phyloP scores from a whole-genome alignment of 2,888 invertebrate species.

The Danaus chrysippus region DNA sequence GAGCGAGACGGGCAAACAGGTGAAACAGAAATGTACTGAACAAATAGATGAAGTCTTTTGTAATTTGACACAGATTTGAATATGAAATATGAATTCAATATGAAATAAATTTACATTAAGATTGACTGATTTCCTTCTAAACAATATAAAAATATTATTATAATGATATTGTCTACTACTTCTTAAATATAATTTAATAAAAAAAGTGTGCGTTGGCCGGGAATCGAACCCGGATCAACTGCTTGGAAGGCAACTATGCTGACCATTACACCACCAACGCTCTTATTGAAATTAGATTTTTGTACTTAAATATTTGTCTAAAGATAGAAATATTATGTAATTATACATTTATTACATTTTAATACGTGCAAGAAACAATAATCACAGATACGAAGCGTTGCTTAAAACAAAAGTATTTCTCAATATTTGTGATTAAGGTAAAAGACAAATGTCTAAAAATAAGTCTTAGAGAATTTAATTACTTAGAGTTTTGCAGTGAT shows the following conservation, averaged over 20 bases:
- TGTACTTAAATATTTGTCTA: neutral
- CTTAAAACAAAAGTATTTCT: too few species aligned
- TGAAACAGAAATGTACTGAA: slow-evolving; percentile 1
- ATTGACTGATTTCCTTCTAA: too few species aligned
- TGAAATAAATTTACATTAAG: slow-evolving; percentile 6
- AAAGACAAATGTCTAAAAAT: too few species aligned
- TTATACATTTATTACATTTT: too few species aligned
- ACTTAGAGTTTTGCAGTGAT: too few species aligned
- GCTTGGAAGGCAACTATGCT: slow-evolving; percentile 62
- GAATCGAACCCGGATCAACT: slow-evolving; percentile 63
- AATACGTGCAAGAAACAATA: too few species aligned
- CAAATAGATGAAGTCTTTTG: slow-evolving; percentile 23
- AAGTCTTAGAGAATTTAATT: too few species aligned
- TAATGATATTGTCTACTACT: neutral
- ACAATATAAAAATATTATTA: too few species aligned
- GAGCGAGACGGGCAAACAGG: slow-evolving; percentile 33
- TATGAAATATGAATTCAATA: neutral
- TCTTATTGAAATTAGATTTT: neutral
- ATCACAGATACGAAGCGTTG: too few species aligned
- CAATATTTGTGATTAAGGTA: too few species aligned
- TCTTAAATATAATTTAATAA: neutral
- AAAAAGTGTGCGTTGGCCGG: slow-evolving; percentile 47
- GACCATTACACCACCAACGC: slow-evolving; percentile 67
- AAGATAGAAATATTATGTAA: too few species aligned
- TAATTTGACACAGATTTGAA: slow-evolving; percentile 1